Conservation (phyloP, 2,113 vertebrate genomes). For the Origma solitaria region DNA sequence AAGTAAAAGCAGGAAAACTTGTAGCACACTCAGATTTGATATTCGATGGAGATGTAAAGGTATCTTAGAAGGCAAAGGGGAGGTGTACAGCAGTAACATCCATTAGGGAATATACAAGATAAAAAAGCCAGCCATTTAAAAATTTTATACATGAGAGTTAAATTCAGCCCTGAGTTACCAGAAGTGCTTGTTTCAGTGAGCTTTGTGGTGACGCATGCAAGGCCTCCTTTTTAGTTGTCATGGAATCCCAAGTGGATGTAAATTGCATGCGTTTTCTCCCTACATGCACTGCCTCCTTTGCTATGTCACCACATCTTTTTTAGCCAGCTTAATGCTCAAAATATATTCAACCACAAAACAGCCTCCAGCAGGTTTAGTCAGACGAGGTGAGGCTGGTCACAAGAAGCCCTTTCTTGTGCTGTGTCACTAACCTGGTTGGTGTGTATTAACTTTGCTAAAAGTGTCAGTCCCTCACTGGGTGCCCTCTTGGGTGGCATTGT, state of each 20-base stretch:
- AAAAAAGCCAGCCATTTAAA: accelerated
- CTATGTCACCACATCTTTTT: neutral
- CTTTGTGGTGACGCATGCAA: neutral
- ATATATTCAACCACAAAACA: neutral
- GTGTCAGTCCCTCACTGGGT: neutral
- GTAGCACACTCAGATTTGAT: neutral
- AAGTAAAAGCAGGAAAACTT: neutral
- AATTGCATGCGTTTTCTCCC: neutral
- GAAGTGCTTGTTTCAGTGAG: neutral
- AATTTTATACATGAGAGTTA: neutral
- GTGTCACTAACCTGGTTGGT: neutral
- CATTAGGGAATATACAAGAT: neutral
- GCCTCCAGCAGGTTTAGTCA: neutral
- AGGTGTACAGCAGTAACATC: neutral
- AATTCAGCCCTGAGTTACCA: neutral
- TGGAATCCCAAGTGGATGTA: neutral
- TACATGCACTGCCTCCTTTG: neutral
- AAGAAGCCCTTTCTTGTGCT: neutral
- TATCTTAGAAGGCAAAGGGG: neutral
- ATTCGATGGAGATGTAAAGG: neutral
- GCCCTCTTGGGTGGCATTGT: neutral
- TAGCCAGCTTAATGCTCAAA: neutral
- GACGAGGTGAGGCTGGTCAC: neutral
- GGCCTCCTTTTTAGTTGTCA: neutral
- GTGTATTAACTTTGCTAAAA: neutral